Evolutionary conservation across 1,140 invertebrate genomes (phyloP).

Genomic region (Drosophila nasuta): DNA sequence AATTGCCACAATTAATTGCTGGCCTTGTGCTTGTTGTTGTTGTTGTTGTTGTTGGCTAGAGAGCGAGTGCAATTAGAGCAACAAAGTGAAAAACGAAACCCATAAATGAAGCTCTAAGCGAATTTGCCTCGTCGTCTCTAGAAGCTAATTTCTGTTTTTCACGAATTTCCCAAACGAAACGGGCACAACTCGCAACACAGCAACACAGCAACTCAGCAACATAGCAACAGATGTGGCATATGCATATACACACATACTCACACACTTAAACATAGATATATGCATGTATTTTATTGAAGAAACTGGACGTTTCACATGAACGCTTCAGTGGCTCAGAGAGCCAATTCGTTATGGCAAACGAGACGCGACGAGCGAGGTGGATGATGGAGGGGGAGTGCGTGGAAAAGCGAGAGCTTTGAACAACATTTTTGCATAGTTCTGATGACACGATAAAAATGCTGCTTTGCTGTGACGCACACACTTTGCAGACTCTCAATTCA

Average conservation of each 20-base stretch:
- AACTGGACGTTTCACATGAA: slow-evolving; percentile 84
- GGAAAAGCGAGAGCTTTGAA: slow-evolving; percentile 45
- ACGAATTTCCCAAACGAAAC: slow-evolving; percentile 79
- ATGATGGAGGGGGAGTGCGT: background rate
- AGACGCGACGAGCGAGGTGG: slow-evolving; percentile 26
- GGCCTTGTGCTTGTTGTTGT: slow-evolving; percentile 68
- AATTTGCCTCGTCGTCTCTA: slow-evolving; percentile 56
- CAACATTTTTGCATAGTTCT: slow-evolving; percentile 29
- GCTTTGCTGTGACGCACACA: too few relatives aligned
- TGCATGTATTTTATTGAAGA: slow-evolving; percentile 50
- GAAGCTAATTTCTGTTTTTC: slow-evolving; percentile 78
- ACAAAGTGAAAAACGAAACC: slow-evolving; percentile 64
- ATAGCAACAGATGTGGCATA: slow-evolving; percentile 23
- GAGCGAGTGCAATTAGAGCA: slow-evolving; percentile 59
- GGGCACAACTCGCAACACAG: slow-evolving; percentile 48
- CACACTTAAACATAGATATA: slow-evolving; percentile 21
- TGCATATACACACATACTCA: slow-evolving; percentile 46
- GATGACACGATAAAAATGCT: background rate
- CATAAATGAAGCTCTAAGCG: slow-evolving; percentile 53
- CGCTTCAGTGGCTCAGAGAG: slow-evolving; percentile 72
- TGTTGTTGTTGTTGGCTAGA: slow-evolving; percentile 14
- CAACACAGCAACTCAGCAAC: background rate
- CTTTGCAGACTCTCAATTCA: too few relatives aligned
- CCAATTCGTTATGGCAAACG: slow-evolving; percentile 52
- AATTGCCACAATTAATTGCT: slow-evolving; percentile 77